Evolutionary conservation across 1,140 invertebrate genomes (phyloP), one percentile per base, ranked within the genome.

Genomic region (Ladona fulva): DNA sequence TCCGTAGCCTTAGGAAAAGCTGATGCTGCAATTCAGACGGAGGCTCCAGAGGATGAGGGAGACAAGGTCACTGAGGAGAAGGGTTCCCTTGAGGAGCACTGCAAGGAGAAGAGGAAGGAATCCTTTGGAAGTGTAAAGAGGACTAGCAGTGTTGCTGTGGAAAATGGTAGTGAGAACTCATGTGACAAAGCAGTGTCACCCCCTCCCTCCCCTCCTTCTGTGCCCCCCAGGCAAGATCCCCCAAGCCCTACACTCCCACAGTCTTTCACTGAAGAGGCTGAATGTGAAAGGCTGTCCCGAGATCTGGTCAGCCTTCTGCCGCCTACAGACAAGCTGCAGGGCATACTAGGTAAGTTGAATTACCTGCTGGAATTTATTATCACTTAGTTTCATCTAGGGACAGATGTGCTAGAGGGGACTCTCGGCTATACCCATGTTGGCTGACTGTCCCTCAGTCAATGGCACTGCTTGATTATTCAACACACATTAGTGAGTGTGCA

Each of bases 191-290:
- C 42, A 75, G 14, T 25, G 29, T 22, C 25, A 11, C 25, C 74
- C n/a, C 24, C 44, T 29, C 74, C 74, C 8, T n/a, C 74, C 5
- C 76, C 44, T 11, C 24, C n/a, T 1, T 66, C 52, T 66, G 3
- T 66, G 1, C 52, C 52, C 12, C 52, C 52, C 3, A 66, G 29
- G 74, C 19, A 73, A 22, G 29, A 12, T 73, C 25, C 79, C n/a
- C 77, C 79, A 8, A 79, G 19, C 74, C 79, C 78, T 19, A 76
- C 79, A 77, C 77, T 79, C 74, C 84, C 85, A 76, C 85, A 86
- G 85, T 92, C 92, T 76, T 85, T 91, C 19, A 88, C 91, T 76
- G 93, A 94, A 82, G 94, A 95, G 84, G 88, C 94, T 78, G 93
- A 94, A 80, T 94, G 92, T 85, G 93, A 95, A 81, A 87, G 90